A percentile compares a stretch with the other conserved stretches of the same genome.
phyloP scores from a whole-genome alignment of 2,113 vertebrate species.

The Corynorhinus townsendii region DNA sequence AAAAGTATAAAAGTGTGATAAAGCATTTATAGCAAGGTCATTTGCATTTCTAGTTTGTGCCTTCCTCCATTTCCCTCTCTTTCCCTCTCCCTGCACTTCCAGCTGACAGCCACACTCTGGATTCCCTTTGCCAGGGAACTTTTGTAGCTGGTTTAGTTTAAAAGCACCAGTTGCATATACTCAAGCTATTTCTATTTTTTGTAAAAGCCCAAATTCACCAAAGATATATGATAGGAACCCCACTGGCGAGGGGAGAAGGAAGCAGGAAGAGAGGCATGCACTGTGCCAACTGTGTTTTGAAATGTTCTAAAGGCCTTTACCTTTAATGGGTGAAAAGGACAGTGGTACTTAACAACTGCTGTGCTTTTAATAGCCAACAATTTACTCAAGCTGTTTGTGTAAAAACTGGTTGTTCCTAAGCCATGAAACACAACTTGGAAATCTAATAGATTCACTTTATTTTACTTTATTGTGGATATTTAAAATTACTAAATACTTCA shows the following conservation, averaged over 20 bases:
- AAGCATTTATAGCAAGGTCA: background rate
- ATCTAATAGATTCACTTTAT: background rate
- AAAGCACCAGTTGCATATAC: background rate
- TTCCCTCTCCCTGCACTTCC: background rate
- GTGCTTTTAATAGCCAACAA: background rate
- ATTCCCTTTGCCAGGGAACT: background rate
- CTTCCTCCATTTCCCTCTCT: background rate
- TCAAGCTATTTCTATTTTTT: background rate
- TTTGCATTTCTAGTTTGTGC: background rate
- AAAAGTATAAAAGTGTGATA: background rate
- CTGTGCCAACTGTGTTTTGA: background rate
- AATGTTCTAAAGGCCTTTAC: background rate
- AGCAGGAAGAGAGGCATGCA: background rate
- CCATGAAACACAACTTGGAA: background rate
- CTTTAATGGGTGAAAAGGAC: background rate
- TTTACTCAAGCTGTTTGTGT: background rate
- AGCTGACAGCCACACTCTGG: background rate
- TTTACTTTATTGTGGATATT: background rate
- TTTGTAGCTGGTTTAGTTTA: background rate
- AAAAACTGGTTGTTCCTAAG: background rate
- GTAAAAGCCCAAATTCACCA: background rate
- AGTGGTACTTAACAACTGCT: background rate
- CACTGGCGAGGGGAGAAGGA: background rate
- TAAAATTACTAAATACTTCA: constrained; percentile 24
- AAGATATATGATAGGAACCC: background rate